Evolutionary conservation across 1,140 invertebrate genomes (phyloP), one percentile per base, ranked within the genome.

Genomic region (Ceratoteleas bidentatus): DNA sequence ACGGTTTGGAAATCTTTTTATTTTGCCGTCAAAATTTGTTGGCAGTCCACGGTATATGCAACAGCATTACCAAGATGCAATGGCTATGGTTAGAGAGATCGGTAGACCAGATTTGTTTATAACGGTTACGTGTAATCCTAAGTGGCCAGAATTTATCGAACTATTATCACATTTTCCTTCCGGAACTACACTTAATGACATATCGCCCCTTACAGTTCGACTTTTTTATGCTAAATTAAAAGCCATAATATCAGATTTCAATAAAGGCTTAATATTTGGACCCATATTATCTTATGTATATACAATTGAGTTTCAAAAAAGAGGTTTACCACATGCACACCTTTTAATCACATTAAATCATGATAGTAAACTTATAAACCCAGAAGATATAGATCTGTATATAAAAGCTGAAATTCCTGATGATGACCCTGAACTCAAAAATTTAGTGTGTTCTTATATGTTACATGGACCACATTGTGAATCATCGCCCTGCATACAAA

Each of bases 401-500:
- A 68, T 68, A 14, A 47, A 36, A 15, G 64, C 64, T 43, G 64
- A 73, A 73, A 80, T 80, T 33, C 60, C 66, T 15, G 15, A 50
- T 9, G 13, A 80, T 43, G 16, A 73, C n/a, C 6, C 6, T 24
- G 32, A 58, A 45, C 43, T 73, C 11, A 40, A 60, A 58, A 11
- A 58, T 47, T 66, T 72, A 60, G 68, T 72, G 6, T 32, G 73
- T 13, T 58, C 49, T 58, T 38, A 60, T 61, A 80, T 72, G 69
- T 50, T 49, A 61, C 66, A 80, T 47, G 76, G 61, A n/a, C 68
- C 53, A 10, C 66, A 80, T 58, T 45, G 36, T 4, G 13, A 52
- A 15, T 43, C 52, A 32, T 64, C 45, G 38, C 43, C 8, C 9
- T 81, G 70, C 69, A 52, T 34, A 13, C 13, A 69, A 24, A 43